Base-by-base conservation (phyloP, 2,797 vertebrate species). In the Ispidina picta region DNA sequence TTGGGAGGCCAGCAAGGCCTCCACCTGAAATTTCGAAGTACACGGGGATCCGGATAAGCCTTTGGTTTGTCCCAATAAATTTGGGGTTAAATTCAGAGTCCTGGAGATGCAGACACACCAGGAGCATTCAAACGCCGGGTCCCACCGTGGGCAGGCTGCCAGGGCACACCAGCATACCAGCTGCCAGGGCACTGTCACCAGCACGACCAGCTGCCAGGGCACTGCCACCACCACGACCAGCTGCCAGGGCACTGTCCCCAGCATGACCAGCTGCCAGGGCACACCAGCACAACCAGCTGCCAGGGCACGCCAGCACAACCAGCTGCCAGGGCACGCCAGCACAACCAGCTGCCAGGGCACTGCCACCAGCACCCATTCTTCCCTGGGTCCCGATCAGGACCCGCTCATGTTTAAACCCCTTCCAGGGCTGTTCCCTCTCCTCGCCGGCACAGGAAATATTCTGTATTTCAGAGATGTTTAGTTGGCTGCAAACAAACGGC, bases 101-200 rank as follows among this genome's bases (percentile, higher is more conserved):
- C 63, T 46, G 77, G 31, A n/a, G 5, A 29, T 0, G 7, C 60
- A 12, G 0, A 0, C 10, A 26, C 19, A 2, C 37, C 4, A 13
- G 0, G 0, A 0, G 1, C 10, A n/a, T 8, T 20, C 18, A 31
- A 17, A 0, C 14, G 1, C 3, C 51, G 5, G 66, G 35, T 26
- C 9, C 0, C n/a, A 2, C 3, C 7, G 51, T 0, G 15, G 48
- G 8, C 5, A 5, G 49, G 39, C 52, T 62, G 54, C 37, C 5
- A 1, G 5, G 35, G 35, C 35, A 37, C 35, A 37, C 35, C 35
- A 37, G 35, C 35, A 37, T 12, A 37, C 35, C 35, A 37, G 35
- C 35, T 37, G 35, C 35, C 35, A 37, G 35, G 35, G 35, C 35
- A 37, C 10, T 37, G 35, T 11, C 35, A 37, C 35, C 35, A 37